phyloP scores from a whole-genome alignment of 1,140 invertebrate species.

The Euschistus heros region DNA sequence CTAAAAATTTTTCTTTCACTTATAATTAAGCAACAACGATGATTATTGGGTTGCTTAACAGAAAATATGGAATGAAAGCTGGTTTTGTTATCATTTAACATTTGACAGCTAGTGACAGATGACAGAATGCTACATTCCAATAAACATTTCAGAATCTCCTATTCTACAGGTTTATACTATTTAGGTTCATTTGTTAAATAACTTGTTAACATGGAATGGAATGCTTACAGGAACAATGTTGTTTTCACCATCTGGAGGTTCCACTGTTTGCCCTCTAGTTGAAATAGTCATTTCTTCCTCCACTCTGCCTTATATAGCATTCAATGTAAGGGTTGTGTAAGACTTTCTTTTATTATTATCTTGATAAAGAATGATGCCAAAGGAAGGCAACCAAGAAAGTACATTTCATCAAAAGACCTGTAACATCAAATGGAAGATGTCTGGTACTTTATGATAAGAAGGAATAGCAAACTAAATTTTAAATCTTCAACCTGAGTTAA shows the following conservation, averaged over 20 bases:
- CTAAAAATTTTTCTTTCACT: too few relatives aligned
- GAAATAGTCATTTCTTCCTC: slow-evolving; percentile 45
- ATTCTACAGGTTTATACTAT: too few relatives aligned
- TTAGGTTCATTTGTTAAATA: too few relatives aligned
- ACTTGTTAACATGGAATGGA: not conserved
- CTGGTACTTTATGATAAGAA: not conserved
- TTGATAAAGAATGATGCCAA: not conserved
- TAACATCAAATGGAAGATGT: slow-evolving; percentile 14
- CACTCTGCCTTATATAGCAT: not conserved
- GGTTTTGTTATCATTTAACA: too few relatives aligned
- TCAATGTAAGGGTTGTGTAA: slow-evolving; percentile 1
- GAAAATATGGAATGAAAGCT: too few relatives aligned
- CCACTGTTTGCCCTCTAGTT: slow-evolving; percentile 48
- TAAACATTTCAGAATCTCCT: too few relatives aligned
- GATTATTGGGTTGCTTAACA: too few relatives aligned
- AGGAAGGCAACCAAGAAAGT: slow-evolving; percentile 10
- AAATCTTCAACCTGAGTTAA: not conserved
- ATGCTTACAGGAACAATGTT: slow-evolving; percentile 39
- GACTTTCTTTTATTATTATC: slow-evolving; percentile 2
- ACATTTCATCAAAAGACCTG: slow-evolving; percentile 24
- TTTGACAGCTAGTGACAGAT: too few relatives aligned
- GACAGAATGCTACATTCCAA: too few relatives aligned
- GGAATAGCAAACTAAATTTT: not conserved
- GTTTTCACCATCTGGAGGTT: slow-evolving; percentile 45
- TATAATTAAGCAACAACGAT: too few relatives aligned